A percentile compares a stretch with the other conserved stretches of the same genome.
Evolutionary conservation across 1,140 invertebrate genomes (phyloP).

Genomic region (Drosophila tropicalis): DNA sequence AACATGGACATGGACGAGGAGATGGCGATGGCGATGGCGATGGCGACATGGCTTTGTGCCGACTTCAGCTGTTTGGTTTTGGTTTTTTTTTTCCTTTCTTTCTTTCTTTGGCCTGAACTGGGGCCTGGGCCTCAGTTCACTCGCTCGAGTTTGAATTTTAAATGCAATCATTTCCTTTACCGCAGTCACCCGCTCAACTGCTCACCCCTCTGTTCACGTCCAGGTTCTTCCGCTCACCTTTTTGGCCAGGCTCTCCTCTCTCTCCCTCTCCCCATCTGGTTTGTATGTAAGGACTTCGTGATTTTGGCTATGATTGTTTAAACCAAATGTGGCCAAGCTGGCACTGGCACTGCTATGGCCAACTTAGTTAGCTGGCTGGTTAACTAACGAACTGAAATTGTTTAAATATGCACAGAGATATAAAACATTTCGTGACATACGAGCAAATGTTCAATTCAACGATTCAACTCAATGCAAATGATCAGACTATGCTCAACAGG

Average conservation of each 20-base stretch:
- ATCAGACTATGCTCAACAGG: constrained; percentile 34
- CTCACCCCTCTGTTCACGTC: constrained; percentile 2
- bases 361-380: constrained; percentile 27
- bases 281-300: constrained; percentile 70
- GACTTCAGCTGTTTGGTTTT: constrained; percentile 63
- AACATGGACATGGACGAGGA: constrained; percentile 43
- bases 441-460: constrained; percentile 34
- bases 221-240: constrained; percentile 1
- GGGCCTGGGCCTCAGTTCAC: constrained; percentile 14
- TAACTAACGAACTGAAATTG: constrained; percentile 71
- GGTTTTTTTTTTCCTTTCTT: constrained; percentile 4
- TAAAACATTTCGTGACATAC: constrained; percentile 68
- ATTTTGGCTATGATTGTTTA: constrained; percentile 80
- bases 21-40: constrained; percentile 39
- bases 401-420: constrained; percentile 64
- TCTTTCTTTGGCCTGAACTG: neutral
- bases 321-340: constrained; percentile 44
- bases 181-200: constrained; percentile 51
- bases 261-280: neutral
- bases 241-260: neutral
- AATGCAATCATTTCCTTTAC: constrained; percentile 83
- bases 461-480: constrained; percentile 35
- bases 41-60: constrained; percentile 64
- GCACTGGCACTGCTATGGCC: neutral
- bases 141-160: constrained; percentile 79